Percentiles rank a stretch among this genome's conserved stretches.
These are phyloP conservation scores for Conistra vaccinii DNA, from an alignment of 2,888 invertebrate genomes.

Conservation along the genomic window DNA sequence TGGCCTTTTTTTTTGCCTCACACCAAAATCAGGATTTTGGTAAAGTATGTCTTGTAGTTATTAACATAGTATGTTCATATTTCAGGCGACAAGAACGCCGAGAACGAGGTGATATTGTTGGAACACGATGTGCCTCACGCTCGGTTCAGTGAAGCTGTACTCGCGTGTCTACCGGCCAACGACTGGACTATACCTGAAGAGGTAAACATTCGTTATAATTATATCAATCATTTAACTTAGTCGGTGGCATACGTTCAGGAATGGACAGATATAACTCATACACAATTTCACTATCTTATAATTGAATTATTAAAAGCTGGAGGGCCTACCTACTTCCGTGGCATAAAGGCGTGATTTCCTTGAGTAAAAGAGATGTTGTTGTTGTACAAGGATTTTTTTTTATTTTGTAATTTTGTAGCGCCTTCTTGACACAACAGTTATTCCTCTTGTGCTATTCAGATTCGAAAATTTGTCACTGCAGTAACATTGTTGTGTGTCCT, in stretches of 20 bases:
- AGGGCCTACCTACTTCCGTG: background rate
- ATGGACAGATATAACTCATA: background rate
- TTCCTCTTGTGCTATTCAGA: background rate
- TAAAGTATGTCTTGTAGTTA: background rate
- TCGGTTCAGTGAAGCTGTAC: conserved; percentile 98
- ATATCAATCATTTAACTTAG: background rate
- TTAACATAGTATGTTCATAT: background rate
- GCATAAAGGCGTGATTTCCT: background rate
- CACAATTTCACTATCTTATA: background rate
- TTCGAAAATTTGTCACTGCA: background rate
- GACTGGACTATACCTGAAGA: conserved; percentile 97
- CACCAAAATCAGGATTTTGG: background rate
- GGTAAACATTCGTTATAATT: conserved; percentile 75
- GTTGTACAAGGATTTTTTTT: background rate
- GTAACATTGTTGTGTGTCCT: background rate
- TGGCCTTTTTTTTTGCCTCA: background rate
- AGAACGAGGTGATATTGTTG: conserved; percentile 98
- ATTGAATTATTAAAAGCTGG: background rate
- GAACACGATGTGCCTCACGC: conserved; percentile 99
- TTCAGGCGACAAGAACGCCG: conserved; percentile 97
- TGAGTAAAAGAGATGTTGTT: no score
- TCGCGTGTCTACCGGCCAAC: conserved; percentile 96
- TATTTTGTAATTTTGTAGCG: no score
- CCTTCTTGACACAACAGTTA: background rate
- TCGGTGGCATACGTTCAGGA: background rate